Evolutionary conservation across 2,113 vertebrate genomes (phyloP), one percentile per base, ranked within the genome.

Genomic region (Hippocampus mohnikei): DNA sequence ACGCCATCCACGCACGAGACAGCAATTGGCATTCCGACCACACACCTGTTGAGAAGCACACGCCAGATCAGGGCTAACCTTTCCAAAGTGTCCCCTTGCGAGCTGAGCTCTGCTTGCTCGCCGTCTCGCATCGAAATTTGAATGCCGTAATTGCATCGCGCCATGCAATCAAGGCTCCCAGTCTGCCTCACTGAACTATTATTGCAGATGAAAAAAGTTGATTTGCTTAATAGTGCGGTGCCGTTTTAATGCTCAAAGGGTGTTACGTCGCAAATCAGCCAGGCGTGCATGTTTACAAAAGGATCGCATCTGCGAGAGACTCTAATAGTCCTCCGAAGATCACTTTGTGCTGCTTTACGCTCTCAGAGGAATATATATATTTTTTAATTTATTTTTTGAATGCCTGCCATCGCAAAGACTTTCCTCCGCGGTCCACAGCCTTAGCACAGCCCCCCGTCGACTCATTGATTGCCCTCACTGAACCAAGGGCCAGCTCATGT

Each of bases 391-490:
- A 62, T 71, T 12, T 52, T 46, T n/a, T 67, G 3, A 29, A 67
- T 53, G 48, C 48, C 48, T 67, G 48, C 48, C 50, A 3, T 70
- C 52, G 48, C 60, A 23, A 60, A 65, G 33, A 53, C 55, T 63
- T 71, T 25, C 66, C 60, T 52, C 60, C 65, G 75, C 62, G 72
- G 53, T 70, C 70, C 62, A 46, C 53, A 50, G 41, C 50, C 8
- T 70, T 67, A 25, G 53, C 13, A 12, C 66, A 70, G 29, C 40
- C 81, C 81, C 67, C 25, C 15, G 67, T 73, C 75, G 72, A 56
- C 62, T 72, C 70, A 84, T 82, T 76, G 80, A 87, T 85, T 80
- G 63, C 67, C 79, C 79, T 81, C 20, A 2, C 73, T 73, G 74
- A 69, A 80, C 88, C 72, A 76, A 74, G 65, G 56, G 37, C 69